phyloP scores from a whole-genome alignment of 2,888 invertebrate genomes.

The Pegoplata infirma region DNA sequence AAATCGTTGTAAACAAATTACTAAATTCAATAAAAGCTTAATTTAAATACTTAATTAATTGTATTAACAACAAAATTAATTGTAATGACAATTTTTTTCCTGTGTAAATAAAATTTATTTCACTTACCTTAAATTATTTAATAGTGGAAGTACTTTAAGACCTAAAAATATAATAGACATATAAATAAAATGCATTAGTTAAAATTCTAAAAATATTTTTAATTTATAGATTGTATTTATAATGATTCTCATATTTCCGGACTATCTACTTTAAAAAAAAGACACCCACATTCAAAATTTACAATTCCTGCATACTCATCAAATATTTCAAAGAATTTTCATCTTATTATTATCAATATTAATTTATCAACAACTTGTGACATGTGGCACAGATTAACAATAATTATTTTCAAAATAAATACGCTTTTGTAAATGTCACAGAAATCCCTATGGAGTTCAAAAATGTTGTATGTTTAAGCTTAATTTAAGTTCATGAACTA shows the following conservation, averaged over 20 bases:
- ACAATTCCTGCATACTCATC: slow-evolving; percentile 5
- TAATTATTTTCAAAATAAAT: slow-evolving; percentile 14
- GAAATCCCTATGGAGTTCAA: neutral
- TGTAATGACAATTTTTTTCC: too few relatives aligned
- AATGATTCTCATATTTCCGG: slow-evolving; percentile 37
- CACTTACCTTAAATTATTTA: slow-evolving; percentile 90
- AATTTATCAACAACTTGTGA: slow-evolving; percentile 18
- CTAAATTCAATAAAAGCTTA: too few relatives aligned
- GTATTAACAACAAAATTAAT: too few relatives aligned
- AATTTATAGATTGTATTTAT: neutral
- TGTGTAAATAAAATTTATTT: too few relatives aligned
- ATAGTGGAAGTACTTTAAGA: slow-evolving; percentile 90
- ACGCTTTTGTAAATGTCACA: neutral
- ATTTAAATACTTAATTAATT: too few relatives aligned
- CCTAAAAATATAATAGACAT: slow-evolving; percentile 81
- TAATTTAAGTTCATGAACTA: slow-evolving; percentile 52
- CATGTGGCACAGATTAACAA: slow-evolving; percentile 48
- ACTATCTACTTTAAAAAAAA: slow-evolving; percentile 13
- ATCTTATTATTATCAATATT: slow-evolving; percentile 15
- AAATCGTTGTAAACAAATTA: too few relatives aligned
- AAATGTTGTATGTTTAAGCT: slow-evolving; percentile 1
- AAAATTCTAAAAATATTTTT: neutral
- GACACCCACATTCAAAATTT: slow-evolving; percentile 28
- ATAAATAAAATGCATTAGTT: slow-evolving; percentile 57
- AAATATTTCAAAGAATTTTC: slow-evolving; percentile 12